Percentiles rank a stretch among this genome's conserved stretches.
phyloP scores from a whole-genome alignment of 2,888 invertebrate genomes.

The Bombylius discolor region DNA sequence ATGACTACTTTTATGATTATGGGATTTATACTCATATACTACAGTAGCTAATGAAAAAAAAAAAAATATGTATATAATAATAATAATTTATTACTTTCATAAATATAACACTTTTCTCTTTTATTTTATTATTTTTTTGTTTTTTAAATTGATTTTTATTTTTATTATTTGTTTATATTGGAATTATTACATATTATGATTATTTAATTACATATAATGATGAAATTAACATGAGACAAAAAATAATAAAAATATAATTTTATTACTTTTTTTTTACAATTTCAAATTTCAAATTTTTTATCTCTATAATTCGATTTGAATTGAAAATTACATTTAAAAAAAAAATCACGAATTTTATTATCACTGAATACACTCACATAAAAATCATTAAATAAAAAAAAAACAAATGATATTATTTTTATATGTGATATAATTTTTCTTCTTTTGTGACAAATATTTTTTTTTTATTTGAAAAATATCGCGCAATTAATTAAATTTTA shows the following conservation, averaged over 20 bases:
- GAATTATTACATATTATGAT: no score
- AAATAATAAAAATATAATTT: not conserved
- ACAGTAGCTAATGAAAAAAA: not conserved
- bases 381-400: not conserved
- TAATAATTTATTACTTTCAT: not conserved
- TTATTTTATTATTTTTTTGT: not conserved
- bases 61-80: no score
- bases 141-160: not conserved
- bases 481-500: not conserved
- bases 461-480: not conserved
- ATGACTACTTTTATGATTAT: not conserved
- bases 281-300: no score
- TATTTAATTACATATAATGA: no score
- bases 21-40: not conserved
- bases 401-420: no score
- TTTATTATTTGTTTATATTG: not conserved
- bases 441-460: no score
- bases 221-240: not conserved
- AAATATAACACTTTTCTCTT: not conserved
- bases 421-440: no score
- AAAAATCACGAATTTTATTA: not conserved
- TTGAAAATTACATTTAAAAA: no score
- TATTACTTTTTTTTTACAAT: no score
- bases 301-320: not conserved
- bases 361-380: not conserved